These are phyloP conservation scores for Amphimallon solstitiale DNA, from an alignment of 2,888 invertebrate genomes.

Conservation along the genomic window DNA sequence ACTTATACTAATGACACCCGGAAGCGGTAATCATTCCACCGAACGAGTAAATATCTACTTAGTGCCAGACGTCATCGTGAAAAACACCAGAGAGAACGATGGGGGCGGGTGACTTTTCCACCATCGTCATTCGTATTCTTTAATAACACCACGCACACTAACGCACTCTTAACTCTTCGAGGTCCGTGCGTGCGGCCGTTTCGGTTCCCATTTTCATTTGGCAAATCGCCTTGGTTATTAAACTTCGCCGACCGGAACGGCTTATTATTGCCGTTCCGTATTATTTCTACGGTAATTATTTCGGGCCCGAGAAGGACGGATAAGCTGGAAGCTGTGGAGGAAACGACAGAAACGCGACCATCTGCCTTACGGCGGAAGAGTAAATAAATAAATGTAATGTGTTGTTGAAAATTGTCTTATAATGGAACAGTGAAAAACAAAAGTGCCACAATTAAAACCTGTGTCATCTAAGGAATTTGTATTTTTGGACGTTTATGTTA, in stretches of 20 bases:
- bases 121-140: slow-evolving; percentile 11
- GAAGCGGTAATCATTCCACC: slow-evolving; percentile 32
- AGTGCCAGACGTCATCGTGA: slow-evolving; percentile 19
- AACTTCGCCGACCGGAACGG: slow-evolving; percentile 34
- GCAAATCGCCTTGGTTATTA: slow-evolving; percentile 33
- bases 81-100: slow-evolving; percentile 8
- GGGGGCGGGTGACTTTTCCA: slow-evolving; percentile 11
- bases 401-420: slow-evolving; percentile 17
- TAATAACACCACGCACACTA: slow-evolving; percentile 9
- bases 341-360: slow-evolving; percentile 4
- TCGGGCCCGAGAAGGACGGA: slow-evolving; percentile 8
- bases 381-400: slow-evolving; percentile 29
- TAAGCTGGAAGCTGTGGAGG: neutral
- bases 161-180: neutral
- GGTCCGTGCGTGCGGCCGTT: slow-evolving; percentile 16
- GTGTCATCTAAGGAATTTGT: slow-evolving; percentile 5
- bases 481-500: neutral
- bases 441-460: slow-evolving; percentile 15
- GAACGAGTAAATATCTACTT: slow-evolving; percentile 22
- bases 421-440: slow-evolving; percentile 1
- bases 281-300: slow-evolving; percentile 33
- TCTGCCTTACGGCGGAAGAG: slow-evolving; percentile 19
- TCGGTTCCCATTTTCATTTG: slow-evolving; percentile 24
- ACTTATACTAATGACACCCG: slow-evolving; percentile 28
- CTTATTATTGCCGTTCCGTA: slow-evolving; percentile 31